Evolutionary conservation across 1,140 invertebrate genomes (phyloP).

Genomic region (Halesus radiatus): DNA sequence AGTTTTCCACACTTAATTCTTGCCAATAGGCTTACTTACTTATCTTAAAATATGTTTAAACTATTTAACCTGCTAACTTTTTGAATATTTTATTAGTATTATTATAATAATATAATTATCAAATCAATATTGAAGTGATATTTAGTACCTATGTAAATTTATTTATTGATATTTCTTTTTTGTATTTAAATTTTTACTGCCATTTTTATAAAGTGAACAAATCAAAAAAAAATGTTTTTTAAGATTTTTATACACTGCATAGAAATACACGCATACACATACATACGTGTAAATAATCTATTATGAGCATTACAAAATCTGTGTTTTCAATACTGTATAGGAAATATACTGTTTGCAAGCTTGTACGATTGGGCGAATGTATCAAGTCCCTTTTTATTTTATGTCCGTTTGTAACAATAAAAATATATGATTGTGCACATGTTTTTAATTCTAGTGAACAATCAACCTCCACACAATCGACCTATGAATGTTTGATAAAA

Average conservation of each 20-base stretch:
- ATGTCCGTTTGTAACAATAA: slow-evolving; percentile 13
- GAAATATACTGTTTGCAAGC: slow-evolving; percentile 10
- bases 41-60: not conserved
- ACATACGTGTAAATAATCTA: not conserved
- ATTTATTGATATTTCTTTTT: slow-evolving; percentile 32
- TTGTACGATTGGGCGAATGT: slow-evolving; percentile 5
- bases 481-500: no score
- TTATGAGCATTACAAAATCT: not conserved
- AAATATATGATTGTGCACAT: slow-evolving; percentile 24
- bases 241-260: slow-evolving; percentile 2
- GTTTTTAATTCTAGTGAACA: not conserved
- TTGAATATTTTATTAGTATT: slow-evolving; percentile 3
- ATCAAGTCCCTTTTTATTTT: slow-evolving; percentile 10
- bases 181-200: slow-evolving; percentile 24
- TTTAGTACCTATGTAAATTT: slow-evolving; percentile 30
- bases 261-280: not conserved
- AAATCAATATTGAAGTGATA: slow-evolving; percentile 28
- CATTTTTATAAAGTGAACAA: slow-evolving; percentile 18
- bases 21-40: slow-evolving; percentile 12
- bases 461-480: no score
- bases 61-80: not conserved
- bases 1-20: not conserved
- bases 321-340: not conserved
- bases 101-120: not conserved
- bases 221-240: slow-evolving; percentile 6